Base-by-base conservation (phyloP, 2,113 vertebrate genomes). In the Empidonax traillii region DNA sequence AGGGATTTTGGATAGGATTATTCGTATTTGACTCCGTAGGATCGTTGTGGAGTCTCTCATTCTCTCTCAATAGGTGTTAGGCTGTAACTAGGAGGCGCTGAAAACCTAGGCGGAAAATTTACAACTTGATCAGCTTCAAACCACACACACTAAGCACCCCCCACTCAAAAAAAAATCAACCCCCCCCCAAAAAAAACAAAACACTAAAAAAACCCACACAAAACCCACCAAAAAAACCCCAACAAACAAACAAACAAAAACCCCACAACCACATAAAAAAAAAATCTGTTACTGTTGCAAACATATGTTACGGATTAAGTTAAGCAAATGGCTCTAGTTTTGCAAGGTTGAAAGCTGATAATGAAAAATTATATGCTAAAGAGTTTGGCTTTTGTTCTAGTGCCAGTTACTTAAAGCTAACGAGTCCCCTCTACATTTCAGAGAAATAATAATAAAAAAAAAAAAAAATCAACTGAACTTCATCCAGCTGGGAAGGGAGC, bases 21-120 rank as follows among this genome's bases (percentile, higher is more conserved):
- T 71, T 92, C 37, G 58, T 71, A 62, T 89, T 91, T 53, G 77
- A 35, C 53, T 77, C 61, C 5, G 41, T 67, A 69, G 93, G 88
- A 93, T 88, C 65, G 89, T 65, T 44, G 65, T 85, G 93, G 94
- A 96, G 86, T 88, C 67, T 96, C 83, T 51, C 59, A 53, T 74
- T 90, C 76, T 67, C 59, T 12, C 63, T 66, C 71, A 94, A 94
- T 90, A 95, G 96, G 97, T 97, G 96, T 95, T 97, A 96, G 86
- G 92, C 95, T 97, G 96, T 98, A 98, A 97, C 94, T 97, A 97
- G 97, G 97, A 97, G 97, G 97, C 84, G 97, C 97, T 98, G 98
- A 98, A 97, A 98, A 98, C 90, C 91, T 97, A 93, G 92, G 95
- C 63, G 77, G 90, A 96, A 98, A 97, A 97, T 97, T 97, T 98